Percentiles rank a stretch among this genome's conserved stretches.
phyloP scores from a whole-genome alignment of 2,113 vertebrate genomes.

The Takifugu bimaculatus region DNA sequence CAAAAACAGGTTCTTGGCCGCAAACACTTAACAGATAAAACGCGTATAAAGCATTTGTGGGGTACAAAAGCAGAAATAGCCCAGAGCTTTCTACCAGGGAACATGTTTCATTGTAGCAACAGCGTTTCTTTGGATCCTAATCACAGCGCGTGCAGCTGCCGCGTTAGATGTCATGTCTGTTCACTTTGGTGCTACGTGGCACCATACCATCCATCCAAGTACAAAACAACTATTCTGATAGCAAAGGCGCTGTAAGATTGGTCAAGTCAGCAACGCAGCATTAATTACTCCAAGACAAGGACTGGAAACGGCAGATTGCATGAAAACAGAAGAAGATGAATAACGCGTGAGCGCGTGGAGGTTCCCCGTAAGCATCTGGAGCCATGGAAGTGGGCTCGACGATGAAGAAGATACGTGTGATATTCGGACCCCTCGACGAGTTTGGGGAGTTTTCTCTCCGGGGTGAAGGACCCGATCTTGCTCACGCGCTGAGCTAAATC shows the following conservation, averaged over 20 bases:
- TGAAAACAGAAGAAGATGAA: slow-evolving; percentile 21
- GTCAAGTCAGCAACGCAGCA: slow-evolving; percentile 19
- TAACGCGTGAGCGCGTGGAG: too few species aligned
- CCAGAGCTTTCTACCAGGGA: slow-evolving; percentile 20
- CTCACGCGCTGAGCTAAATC: too few species aligned
- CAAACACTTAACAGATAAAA: slow-evolving; percentile 35
- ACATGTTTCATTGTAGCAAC: slow-evolving; percentile 28
- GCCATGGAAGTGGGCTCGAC: not conserved
- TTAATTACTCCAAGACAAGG: slow-evolving; percentile 16
- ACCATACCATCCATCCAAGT: slow-evolving; percentile 16
- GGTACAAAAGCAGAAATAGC: slow-evolving; percentile 40
- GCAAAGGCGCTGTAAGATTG: slow-evolving; percentile 25
- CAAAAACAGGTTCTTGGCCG: slow-evolving; percentile 37
- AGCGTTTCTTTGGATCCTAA: slow-evolving; percentile 27
- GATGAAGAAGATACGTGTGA: not conserved
- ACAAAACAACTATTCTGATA: slow-evolving; percentile 17
- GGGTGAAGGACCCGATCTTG: too few species aligned
- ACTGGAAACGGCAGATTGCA: slow-evolving; percentile 2
- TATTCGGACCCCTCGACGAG: not conserved
- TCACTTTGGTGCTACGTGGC: slow-evolving; percentile 18
- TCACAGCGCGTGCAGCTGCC: slow-evolving; percentile 29
- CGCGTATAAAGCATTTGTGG: slow-evolving; percentile 40
- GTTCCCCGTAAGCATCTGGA: slow-evolving; percentile 24
- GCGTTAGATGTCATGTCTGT: slow-evolving; percentile 5
- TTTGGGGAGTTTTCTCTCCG: too few species aligned